Evolutionary conservation across 1,140 invertebrate species (phyloP).

Genomic region (Lordiphosa stackelbergi): DNA sequence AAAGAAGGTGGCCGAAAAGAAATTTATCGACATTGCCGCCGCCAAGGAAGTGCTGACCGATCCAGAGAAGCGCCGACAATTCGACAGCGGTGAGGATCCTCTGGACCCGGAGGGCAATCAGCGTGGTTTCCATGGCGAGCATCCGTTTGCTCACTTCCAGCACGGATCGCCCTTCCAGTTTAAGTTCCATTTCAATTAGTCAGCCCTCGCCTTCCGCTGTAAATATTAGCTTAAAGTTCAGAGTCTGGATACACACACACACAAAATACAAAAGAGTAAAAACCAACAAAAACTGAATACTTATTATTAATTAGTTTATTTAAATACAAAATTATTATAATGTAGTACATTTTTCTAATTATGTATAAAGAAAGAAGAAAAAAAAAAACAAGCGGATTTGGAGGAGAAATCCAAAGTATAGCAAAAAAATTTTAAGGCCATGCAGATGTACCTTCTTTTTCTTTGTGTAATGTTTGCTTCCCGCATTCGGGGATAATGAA

Average conservation of each 20-base stretch:
- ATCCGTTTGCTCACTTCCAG: slow-evolving; percentile 93
- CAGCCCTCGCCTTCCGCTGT: slow-evolving; percentile 45
- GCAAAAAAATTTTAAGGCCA: too few relatives aligned
- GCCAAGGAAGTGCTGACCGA: slow-evolving; percentile 96
- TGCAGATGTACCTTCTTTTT: too few relatives aligned
- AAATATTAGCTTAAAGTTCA: slow-evolving; percentile 64
- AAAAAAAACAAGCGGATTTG: slow-evolving; percentile 12
- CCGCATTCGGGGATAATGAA: too few relatives aligned
- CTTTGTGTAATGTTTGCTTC: too few relatives aligned
- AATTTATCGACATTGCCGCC: slow-evolving; percentile 98
- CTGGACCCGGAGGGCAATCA: slow-evolving; percentile 93
- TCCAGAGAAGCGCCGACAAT: slow-evolving; percentile 93
- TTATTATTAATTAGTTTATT: slow-evolving; percentile 73
- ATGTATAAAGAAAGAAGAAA: slow-evolving; percentile 46
- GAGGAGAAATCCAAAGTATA: neutral
- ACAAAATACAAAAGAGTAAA: slow-evolving; percentile 33
- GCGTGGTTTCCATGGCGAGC: slow-evolving; percentile 82
- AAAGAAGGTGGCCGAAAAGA: slow-evolving; percentile 97
- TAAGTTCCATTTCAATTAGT: slow-evolving; percentile 94
- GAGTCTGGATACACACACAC: slow-evolving; percentile 29
- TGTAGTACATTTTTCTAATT: slow-evolving; percentile 74
- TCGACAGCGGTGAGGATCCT: slow-evolving; percentile 97
- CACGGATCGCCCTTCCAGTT: slow-evolving; percentile 94
- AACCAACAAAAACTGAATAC: slow-evolving; percentile 38
- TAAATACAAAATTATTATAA: slow-evolving; percentile 65